Evolutionary conservation across 2,888 invertebrate species (phyloP).

Genomic region (Pseudeuparius sepicola): DNA sequence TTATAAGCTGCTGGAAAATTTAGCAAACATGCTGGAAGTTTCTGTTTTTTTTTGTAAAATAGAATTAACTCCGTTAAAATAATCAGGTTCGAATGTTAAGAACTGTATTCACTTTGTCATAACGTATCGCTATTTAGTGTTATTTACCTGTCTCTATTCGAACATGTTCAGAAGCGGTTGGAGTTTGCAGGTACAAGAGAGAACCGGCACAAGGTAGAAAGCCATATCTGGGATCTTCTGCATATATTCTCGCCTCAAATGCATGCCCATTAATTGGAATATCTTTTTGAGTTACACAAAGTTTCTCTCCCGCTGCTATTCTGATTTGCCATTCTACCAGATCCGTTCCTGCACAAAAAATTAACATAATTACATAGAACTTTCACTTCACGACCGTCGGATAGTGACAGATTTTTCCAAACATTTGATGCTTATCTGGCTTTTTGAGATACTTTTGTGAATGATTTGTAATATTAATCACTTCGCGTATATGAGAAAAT

Average conservation of each 20-base stretch:
- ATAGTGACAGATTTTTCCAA: too few species aligned
- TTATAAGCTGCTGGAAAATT: too few species aligned
- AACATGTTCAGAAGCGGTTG: constrained; percentile 51
- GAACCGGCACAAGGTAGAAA: constrained; percentile 94
- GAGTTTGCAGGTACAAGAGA: constrained; percentile 65
- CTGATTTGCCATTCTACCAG: constrained; percentile 96
- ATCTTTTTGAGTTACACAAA: constrained; percentile 74
- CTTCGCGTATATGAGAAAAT: too few species aligned
- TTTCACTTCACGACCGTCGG: too few species aligned
- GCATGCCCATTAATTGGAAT: constrained; percentile 76
- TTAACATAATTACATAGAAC: too few species aligned
- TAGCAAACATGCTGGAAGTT: too few species aligned
- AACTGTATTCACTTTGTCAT: background rate
- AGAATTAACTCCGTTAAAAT: too few species aligned
- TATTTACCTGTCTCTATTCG: constrained; percentile 69
- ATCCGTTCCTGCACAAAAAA: constrained; percentile 55
- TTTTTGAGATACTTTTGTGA: too few species aligned
- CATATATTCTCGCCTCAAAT: constrained; percentile 95
- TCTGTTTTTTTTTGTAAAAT: too few species aligned
- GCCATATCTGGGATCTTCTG: constrained; percentile 72
- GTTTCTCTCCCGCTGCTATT: constrained; percentile 77
- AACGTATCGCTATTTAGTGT: constrained; percentile 7
- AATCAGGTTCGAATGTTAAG: too few species aligned
- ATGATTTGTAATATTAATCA: too few species aligned
- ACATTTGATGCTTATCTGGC: too few species aligned